phyloP scores from a whole-genome alignment of 2,888 invertebrate genomes.

The Alloscopus bannaensis region DNA sequence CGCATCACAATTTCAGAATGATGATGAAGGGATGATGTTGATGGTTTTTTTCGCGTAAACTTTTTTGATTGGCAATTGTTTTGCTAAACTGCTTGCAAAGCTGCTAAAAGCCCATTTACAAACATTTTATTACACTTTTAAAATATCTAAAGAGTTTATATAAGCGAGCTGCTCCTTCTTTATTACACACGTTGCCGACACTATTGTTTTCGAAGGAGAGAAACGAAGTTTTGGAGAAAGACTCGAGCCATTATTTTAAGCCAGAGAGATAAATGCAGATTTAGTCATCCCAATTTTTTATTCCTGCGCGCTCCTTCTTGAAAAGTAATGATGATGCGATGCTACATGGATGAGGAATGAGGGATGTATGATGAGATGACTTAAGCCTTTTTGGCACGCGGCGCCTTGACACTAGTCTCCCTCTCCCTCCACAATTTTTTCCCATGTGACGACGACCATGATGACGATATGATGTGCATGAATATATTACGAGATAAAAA shows the following conservation, averaged over 20 bases:
- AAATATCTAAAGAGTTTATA: too few species aligned
- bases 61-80: slow-evolving; percentile 40
- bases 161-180: too few species aligned
- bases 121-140: slow-evolving; percentile 1
- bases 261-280: slow-evolving; percentile 33
- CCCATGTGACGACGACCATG: not conserved
- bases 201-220: too few species aligned
- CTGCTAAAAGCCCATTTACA: slow-evolving; percentile 22
- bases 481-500: slow-evolving; percentile 4
- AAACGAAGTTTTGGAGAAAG: too few species aligned
- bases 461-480: not conserved
- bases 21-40: slow-evolving; percentile 6
- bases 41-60: slow-evolving; percentile 32
- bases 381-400: slow-evolving; percentile 51
- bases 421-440: slow-evolving; percentile 13
- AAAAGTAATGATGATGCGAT: slow-evolving; percentile 22
- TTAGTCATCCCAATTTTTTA: slow-evolving; percentile 40
- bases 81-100: slow-evolving; percentile 14
- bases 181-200: too few species aligned
- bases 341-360: slow-evolving; percentile 7
- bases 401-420: not conserved
- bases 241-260: slow-evolving; percentile 36
- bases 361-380: slow-evolving; percentile 30
- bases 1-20: not conserved
- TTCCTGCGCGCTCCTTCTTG: too few species aligned